These are phyloP conservation scores for Galemys pyrenaicus DNA, from an alignment of 2,113 vertebrate genomes.

Conservation along the genomic window DNA sequence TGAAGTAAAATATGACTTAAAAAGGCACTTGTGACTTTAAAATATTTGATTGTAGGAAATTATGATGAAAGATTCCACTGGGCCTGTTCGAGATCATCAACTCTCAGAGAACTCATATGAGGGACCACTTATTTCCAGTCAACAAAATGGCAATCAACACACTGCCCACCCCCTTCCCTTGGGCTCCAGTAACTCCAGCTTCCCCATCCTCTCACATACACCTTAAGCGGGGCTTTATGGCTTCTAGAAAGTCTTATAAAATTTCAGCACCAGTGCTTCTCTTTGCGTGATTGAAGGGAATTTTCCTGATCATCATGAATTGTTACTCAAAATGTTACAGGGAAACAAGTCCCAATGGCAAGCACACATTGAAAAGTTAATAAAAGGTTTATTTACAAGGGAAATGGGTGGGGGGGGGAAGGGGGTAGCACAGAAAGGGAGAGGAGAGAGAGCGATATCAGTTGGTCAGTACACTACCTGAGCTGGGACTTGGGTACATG, in stretches of 20 bases:
- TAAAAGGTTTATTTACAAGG: no score
- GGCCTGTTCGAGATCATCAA: not conserved
- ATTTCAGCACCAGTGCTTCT: not conserved
- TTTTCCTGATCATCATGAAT: not conserved
- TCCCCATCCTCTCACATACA: not conserved
- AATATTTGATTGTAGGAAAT: not conserved
- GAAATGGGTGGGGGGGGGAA: no score
- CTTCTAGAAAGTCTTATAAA: not conserved
- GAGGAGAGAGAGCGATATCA: no score
- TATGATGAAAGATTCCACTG: not conserved
- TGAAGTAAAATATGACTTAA: not conserved
- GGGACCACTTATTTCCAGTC: not conserved
- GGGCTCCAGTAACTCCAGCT: not conserved
- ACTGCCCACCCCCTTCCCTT: not conserved
- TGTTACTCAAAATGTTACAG: not conserved
- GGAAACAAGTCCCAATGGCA: no score
- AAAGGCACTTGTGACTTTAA: not conserved
- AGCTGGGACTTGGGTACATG: no score
- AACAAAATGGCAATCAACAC: not conserved
- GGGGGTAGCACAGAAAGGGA: no score
- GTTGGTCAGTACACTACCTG: no score
- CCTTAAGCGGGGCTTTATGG: rapidly evolving
- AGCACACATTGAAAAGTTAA: no score
- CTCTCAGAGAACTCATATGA: not conserved
- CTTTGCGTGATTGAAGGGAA: not conserved